Percentiles rank a stretch among this genome's conserved stretches.
phyloP scores from a whole-genome alignment of 2,888 invertebrate genomes.

The Himalopsyche japonica region DNA sequence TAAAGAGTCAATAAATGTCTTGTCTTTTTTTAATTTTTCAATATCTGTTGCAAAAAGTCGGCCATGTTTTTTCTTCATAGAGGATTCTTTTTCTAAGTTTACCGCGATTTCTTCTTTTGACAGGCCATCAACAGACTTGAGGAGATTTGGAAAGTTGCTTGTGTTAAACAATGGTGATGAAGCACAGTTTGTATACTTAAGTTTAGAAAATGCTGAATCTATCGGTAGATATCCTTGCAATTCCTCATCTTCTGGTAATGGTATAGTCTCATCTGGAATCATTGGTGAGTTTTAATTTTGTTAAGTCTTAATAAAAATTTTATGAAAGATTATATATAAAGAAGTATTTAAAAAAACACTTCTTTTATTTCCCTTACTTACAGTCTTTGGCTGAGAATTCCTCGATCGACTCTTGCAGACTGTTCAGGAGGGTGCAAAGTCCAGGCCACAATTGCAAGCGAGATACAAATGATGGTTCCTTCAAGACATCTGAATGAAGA shows the following conservation, averaged over 20 bases:
- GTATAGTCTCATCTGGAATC: conserved; percentile 63
- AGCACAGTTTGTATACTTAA: conserved; percentile 51
- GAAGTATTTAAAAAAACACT: background rate
- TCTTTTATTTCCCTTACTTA: conserved; percentile 48
- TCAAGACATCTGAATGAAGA: conserved; percentile 58
- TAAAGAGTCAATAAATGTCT: conserved; percentile 25
- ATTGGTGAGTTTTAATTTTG: background rate
- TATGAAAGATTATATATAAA: too few relatives aligned
- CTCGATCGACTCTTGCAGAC: conserved; percentile 58
- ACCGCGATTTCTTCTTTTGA: conserved; percentile 2
- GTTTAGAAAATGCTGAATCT: conserved; percentile 60
- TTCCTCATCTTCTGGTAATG: conserved; percentile 79
- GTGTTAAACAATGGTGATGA: conserved; percentile 7
- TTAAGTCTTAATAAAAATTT: too few relatives aligned
- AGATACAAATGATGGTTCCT: conserved; percentile 59
- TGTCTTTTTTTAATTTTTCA: conserved; percentile 26
- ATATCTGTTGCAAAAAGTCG: conserved; percentile 2
- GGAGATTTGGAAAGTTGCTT: conserved; percentile 45
- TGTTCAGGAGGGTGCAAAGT: conserved; percentile 74
- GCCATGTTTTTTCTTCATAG: conserved; percentile 13
- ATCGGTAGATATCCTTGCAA: conserved; percentile 79
- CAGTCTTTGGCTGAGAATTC: conserved; percentile 59
- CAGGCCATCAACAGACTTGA: conserved; percentile 50
- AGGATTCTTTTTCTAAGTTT: conserved; percentile 7
- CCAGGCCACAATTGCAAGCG: conserved; percentile 78